Conservation (phyloP, 35 echinoderm and acorn worm genomes). For the Ophiothrix spiculata region DNA sequence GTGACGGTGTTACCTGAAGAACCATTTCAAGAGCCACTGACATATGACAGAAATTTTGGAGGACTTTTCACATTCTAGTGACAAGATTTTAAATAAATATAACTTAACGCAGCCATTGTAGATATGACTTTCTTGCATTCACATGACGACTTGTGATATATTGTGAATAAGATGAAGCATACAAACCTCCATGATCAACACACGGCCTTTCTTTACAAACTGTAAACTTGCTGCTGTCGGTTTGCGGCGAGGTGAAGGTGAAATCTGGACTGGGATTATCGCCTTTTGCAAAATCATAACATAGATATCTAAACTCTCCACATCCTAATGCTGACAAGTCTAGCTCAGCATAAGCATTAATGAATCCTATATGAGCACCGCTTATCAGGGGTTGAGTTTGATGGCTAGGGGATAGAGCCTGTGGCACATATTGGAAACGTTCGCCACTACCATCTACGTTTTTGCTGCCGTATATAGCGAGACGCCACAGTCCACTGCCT, state of each 20-base stretch:
- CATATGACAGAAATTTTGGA: no score
- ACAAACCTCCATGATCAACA: no score
- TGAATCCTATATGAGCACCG: slow-evolving; percentile 23
- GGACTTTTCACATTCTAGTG: no score
- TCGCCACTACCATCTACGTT: slow-evolving; percentile 49
- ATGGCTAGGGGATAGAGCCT: slow-evolving; percentile 19
- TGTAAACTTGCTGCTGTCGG: background rate
- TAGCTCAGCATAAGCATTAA: slow-evolving; percentile 51
- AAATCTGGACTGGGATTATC: slow-evolving; percentile 64
- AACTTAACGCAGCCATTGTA: no score
- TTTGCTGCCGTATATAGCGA: slow-evolving; percentile 58
- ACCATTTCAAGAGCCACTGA: no score
- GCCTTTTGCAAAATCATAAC: slow-evolving; percentile 71
- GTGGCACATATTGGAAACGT: slow-evolving; percentile 28
- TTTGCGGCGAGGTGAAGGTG: slow-evolving; percentile 1
- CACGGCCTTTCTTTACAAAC: background rate
- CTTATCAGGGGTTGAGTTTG: background rate
- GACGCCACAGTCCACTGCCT: slow-evolving; percentile 53
- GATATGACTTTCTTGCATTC: no score
- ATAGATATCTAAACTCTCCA: slow-evolving; percentile 60
- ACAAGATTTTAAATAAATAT: no score
- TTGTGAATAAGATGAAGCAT: no score
- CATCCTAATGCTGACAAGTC: slow-evolving; percentile 77
- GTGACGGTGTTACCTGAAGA: no score
- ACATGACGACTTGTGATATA: no score